These are phyloP conservation scores for Euglossa dilemma DNA, from an alignment of 1,140 invertebrate species.

Conservation along the genomic window DNA sequence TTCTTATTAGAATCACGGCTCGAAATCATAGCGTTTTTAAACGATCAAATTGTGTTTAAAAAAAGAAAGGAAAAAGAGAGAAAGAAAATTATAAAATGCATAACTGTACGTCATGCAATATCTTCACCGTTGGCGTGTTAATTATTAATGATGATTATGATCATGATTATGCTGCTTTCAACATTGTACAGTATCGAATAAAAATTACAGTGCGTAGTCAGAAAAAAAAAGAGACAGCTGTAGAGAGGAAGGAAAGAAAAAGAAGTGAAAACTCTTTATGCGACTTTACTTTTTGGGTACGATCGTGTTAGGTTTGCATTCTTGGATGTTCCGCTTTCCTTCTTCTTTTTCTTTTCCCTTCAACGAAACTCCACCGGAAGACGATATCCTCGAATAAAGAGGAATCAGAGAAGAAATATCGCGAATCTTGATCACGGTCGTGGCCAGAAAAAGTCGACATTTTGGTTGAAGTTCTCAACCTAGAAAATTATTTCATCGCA, in stretches of 20 bases:
- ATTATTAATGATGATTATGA: constrained; percentile 67
- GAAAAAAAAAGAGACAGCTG: constrained; percentile 33
- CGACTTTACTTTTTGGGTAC: not conserved
- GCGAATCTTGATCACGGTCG: constrained; percentile 11
- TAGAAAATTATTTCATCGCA: constrained; percentile 69
- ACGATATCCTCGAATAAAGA: not conserved
- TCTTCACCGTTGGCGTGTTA: constrained; percentile 55
- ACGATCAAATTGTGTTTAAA: constrained; percentile 46
- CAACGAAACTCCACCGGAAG: not conserved
- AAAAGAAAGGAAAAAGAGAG: not conserved
- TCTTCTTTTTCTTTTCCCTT: constrained; percentile 65
- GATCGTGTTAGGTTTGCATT: not conserved
- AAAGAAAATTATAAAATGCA: constrained; percentile 10
- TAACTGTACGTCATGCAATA: constrained; percentile 51
- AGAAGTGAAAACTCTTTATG: not conserved
- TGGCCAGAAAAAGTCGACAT: not conserved
- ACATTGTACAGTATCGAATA: constrained; percentile 77
- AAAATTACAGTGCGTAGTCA: constrained; percentile 72
- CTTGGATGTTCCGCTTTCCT: not conserved
- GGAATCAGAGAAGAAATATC: not conserved
- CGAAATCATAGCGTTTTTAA: constrained; percentile 42
- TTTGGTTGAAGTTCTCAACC: not conserved
- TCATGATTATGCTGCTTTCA: constrained; percentile 71
- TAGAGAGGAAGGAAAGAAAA: constrained; percentile 13
- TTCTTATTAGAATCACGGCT: constrained; percentile 1